A percentile compares a stretch with the other conserved stretches of the same genome.
Evolutionary conservation across 2,797 vertebrate species (phyloP).

Genomic region (Champsocephalus gunnari): DNA sequence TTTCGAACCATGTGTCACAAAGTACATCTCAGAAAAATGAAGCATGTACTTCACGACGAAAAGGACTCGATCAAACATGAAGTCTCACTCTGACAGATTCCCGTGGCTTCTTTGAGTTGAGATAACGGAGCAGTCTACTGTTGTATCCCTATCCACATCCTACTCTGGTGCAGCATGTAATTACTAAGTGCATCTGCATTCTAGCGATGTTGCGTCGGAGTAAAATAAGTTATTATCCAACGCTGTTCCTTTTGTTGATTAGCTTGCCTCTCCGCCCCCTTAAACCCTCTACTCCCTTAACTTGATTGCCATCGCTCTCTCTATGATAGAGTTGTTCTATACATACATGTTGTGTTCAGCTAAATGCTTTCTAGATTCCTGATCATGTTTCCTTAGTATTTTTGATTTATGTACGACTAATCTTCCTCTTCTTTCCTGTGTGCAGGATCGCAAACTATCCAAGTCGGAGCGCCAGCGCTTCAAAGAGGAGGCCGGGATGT

Average conservation of each 20-base stretch:
- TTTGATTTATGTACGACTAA: slow-evolving; percentile 25
- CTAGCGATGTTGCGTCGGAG: neutral
- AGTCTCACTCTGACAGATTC: slow-evolving; percentile 34
- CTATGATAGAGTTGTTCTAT: slow-evolving; percentile 10
- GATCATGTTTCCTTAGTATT: slow-evolving; percentile 4
- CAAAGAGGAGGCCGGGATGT: slow-evolving; percentile 98
- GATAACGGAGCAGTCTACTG: slow-evolving; percentile 44
- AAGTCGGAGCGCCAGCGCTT: slow-evolving; percentile 97
- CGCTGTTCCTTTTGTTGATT: slow-evolving; percentile 22
- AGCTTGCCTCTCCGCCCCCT: slow-evolving; percentile 10
- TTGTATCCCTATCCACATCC: slow-evolving; percentile 23
- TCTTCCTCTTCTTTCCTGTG: slow-evolving; percentile 33
- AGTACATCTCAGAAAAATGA: slow-evolving; percentile 1
- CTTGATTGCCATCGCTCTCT: slow-evolving; percentile 37
- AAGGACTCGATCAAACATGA: slow-evolving; percentile 15
- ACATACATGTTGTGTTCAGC: slow-evolving; percentile 22
- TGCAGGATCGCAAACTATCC: slow-evolving; percentile 96
- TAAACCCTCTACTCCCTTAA: slow-evolving; percentile 4
- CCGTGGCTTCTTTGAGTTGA: slow-evolving; percentile 35
- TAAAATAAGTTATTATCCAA: neutral
- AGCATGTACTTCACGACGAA: neutral
- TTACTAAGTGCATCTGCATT: slow-evolving; percentile 9
- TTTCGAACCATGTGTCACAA: slow-evolving; percentile 6
- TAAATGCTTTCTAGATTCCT: slow-evolving; percentile 17
- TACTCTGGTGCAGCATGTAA: slow-evolving; percentile 12